Evolutionary conservation across 1,140 invertebrate genomes (phyloP).

Genomic region (Brachionus plicatilis): DNA sequence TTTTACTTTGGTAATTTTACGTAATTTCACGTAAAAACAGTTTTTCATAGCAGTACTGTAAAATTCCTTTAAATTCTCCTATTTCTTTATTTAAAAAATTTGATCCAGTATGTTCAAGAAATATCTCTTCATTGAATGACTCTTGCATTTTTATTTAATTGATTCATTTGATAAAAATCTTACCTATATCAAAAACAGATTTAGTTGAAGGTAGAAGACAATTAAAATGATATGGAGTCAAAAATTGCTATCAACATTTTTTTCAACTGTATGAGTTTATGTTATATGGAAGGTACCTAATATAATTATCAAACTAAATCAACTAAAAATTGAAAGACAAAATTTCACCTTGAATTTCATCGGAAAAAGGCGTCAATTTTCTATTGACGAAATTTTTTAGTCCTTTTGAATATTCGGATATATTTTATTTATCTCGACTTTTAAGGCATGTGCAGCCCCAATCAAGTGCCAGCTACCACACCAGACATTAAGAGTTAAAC

Average conservation of each 20-base stretch:
- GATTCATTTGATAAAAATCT: not conserved
- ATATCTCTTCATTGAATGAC: too few species aligned
- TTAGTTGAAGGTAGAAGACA: not conserved
- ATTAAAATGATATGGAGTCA: not conserved
- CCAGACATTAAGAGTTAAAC: not conserved
- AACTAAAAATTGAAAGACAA: not conserved
- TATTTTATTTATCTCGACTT: not conserved
- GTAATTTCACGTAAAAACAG: too few species aligned
- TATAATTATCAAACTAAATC: not conserved
- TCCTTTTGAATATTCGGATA: not conserved
- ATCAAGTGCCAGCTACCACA: not conserved
- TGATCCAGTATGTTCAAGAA: too few species aligned
- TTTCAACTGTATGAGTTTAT: not conserved
- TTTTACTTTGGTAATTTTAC: too few species aligned
- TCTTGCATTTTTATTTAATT: too few species aligned
- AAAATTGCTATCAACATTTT: not conserved
- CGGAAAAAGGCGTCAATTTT: not conserved
- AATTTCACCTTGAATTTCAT: not conserved
- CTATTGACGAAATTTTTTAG: too few species aligned
- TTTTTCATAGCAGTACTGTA: too few species aligned
- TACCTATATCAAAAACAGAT: not conserved
- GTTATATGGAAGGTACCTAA: not conserved
- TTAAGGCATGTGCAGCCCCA: not conserved
- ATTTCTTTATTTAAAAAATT: too few species aligned
- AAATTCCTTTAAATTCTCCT: too few species aligned